Evolutionary conservation across 2,888 invertebrate genomes (phyloP).

Genomic region (Orthosia gothica): DNA sequence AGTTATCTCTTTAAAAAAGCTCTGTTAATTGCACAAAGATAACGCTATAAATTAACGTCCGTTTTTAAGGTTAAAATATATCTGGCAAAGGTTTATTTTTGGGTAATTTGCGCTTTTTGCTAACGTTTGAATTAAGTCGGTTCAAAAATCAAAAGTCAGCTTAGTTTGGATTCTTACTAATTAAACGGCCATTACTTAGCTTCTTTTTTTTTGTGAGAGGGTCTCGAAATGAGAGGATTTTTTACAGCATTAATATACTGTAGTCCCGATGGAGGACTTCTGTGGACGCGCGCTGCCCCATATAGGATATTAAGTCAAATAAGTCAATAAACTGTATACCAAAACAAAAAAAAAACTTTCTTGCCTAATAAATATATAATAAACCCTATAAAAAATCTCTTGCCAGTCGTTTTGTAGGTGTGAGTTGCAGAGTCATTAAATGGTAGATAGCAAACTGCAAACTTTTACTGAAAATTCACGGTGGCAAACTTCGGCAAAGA

Average conservation of each 20-base stretch:
- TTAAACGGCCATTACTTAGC: conserved; percentile 43
- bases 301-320: no score
- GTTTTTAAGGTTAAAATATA: conserved; percentile 63
- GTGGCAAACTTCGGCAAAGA: conserved; percentile 23
- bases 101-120: conserved; percentile 68
- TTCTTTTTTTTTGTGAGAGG: conserved; percentile 23
- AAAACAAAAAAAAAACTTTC: neutral
- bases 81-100: conserved; percentile 62
- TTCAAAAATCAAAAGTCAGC: conserved; percentile 52
- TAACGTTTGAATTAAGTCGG: conserved; percentile 56
- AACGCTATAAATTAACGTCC: conserved; percentile 69
- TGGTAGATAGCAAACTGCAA: conserved; percentile 6
- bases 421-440: conserved; percentile 5
- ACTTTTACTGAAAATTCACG: conserved; percentile 23
- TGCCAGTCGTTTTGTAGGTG: neutral
- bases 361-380: neutral
- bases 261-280: no score
- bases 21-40: conserved; percentile 69
- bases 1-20: conserved; percentile 54
- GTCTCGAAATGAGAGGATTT: neutral
- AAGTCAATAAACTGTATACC: no score
- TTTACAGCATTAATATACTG: neutral
- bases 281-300: no score
- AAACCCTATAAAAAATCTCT: neutral
- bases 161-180: conserved; percentile 43